phyloP scores from a whole-genome alignment of 2,113 vertebrate species.

The Poeciliopsis retropinna region DNA sequence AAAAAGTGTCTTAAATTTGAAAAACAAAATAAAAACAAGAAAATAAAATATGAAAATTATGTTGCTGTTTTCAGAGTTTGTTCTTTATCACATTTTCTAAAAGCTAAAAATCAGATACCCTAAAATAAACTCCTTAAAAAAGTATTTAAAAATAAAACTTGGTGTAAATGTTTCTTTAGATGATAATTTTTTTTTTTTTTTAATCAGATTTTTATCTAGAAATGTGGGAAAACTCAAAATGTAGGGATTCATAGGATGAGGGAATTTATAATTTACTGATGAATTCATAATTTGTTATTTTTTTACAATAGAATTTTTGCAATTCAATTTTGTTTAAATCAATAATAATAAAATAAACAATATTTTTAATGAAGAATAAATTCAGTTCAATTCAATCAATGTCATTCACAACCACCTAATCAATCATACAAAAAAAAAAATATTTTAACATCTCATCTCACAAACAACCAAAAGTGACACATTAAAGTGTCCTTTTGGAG shows the following conservation, averaged over 20 bases:
- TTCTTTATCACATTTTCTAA: background rate
- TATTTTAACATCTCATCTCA: background rate
- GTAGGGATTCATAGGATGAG: no score
- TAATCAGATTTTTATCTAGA: no score
- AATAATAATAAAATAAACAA: background rate
- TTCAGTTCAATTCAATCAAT: background rate
- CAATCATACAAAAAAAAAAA: background rate
- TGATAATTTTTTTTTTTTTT: no score
- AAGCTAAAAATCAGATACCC: background rate
- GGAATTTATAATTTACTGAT: no score
- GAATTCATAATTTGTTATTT: no score
- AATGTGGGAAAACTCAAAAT: no score
- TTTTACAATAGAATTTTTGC: no score
- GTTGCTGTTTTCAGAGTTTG: background rate
- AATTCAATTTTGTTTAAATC: no score
- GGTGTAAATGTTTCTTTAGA: no score
- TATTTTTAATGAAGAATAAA: background rate
- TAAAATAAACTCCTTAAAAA: background rate
- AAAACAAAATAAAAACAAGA: background rate
- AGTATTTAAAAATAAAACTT: background rate
- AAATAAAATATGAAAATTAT: background rate
- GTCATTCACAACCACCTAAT: background rate
- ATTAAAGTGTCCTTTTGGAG: background rate
- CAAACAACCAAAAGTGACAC: no score
- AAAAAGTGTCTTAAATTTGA: background rate